phyloP scores from a whole-genome alignment of 2,113 vertebrate genomes.

The Paradoxurus hermaphroditus region DNA sequence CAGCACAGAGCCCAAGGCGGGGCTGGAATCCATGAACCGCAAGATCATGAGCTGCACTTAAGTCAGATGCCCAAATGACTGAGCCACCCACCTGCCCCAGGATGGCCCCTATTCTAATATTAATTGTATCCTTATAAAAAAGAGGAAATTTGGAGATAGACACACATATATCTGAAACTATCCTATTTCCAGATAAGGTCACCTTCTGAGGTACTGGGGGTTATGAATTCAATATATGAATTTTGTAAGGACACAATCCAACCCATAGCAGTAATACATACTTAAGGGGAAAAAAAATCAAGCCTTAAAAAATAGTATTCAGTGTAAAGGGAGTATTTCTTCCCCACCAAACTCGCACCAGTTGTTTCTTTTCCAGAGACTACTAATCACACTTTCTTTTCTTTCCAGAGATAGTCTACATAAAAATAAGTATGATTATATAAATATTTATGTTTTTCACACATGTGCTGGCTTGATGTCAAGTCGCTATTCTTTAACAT shows the following conservation, averaged over 20 bases:
- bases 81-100: neutral
- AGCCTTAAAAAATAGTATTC: neutral
- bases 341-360: neutral
- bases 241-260: neutral
- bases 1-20: neutral
- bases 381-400: neutral
- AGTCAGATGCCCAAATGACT: neutral
- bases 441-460: neutral
- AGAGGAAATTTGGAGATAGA: neutral
- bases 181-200: neutral
- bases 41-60: neutral
- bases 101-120: neutral
- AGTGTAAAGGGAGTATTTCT: neutral
- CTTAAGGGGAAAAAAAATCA: neutral
- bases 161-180: neutral
- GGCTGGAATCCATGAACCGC: neutral
- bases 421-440: neutral
- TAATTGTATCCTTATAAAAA: neutral
- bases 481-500: neutral
- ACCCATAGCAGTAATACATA: neutral
- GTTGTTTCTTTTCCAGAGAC: neutral
- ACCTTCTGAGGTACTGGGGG: neutral
- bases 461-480: neutral
- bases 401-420: neutral
- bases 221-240: neutral